These are phyloP conservation scores for Sceloporus undulatus DNA, from an alignment of 2,113 vertebrate species.

Conservation along the genomic window DNA sequence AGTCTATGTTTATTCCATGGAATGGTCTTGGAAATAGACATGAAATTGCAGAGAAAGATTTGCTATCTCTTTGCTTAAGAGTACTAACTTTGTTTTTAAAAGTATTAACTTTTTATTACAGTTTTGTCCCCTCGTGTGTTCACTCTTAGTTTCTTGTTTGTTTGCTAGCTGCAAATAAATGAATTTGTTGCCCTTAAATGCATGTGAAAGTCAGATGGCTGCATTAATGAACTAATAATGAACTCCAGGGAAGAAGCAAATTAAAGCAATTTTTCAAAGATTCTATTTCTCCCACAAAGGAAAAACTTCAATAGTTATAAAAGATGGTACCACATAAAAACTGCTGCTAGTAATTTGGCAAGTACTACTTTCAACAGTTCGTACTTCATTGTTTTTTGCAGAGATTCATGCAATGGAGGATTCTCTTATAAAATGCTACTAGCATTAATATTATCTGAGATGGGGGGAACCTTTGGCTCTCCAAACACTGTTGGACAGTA, in stretches of 20 bases:
- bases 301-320: constrained; percentile 57
- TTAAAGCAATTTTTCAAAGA: constrained; percentile 76
- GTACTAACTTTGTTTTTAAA: not conserved
- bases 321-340: constrained; percentile 24
- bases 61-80: too few relatives aligned
- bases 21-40: not conserved
- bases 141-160: not conserved
- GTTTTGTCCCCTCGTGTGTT: not conserved
- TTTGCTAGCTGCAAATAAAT: constrained; percentile 35
- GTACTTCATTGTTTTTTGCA: constrained; percentile 55
- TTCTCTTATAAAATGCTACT: not conserved
- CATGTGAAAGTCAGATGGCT: constrained; percentile 39
- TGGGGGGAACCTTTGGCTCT: not conserved
- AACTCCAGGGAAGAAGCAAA: constrained; percentile 67
- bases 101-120: not conserved
- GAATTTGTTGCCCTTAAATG: constrained; percentile 9
- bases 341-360: not conserved
- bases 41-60: not conserved
- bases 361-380: constrained; percentile 14
- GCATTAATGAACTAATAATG: constrained; percentile 30
- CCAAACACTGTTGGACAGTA: not conserved
- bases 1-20: not conserved
- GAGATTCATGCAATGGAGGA: constrained; percentile 37
- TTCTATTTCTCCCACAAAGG: constrained; percentile 58
- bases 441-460: not conserved